These are phyloP conservation scores for Drosophila hawaiiensis DNA, from an alignment of 2,888 invertebrate genomes.

Conservation along the genomic window DNA sequence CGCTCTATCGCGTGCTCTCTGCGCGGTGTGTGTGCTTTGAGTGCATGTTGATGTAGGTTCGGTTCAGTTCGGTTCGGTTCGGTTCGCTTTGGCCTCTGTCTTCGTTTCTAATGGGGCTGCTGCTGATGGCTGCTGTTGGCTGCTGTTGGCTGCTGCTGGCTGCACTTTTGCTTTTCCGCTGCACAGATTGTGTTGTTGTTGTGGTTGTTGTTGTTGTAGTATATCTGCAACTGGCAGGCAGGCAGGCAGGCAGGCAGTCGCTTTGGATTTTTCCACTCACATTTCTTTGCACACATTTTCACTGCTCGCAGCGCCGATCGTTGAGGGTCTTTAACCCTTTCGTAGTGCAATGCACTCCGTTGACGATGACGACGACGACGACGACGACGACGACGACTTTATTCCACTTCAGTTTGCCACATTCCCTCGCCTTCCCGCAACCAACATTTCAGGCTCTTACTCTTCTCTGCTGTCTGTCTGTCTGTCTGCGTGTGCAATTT, in stretches of 20 bases:
- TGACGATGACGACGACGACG: conserved; percentile 41
- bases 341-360: conserved; percentile 80
- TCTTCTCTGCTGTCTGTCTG: conserved; percentile 5
- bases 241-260: conserved; percentile 10
- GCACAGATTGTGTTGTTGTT: conserved; percentile 52
- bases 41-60: conserved; percentile 75
- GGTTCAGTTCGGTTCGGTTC: conserved; percentile 14
- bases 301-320: conserved; percentile 46
- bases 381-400: conserved; percentile 39
- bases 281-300: conserved; percentile 68
- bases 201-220: conserved; percentile 13
- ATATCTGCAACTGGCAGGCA: conserved; percentile 37
- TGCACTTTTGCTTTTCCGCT: conserved; percentile 80
- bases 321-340: conserved; percentile 83
- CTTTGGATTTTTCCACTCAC: conserved; percentile 75
- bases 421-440: conserved; percentile 4
- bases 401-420: conserved; percentile 46
- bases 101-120: conserved; percentile 62
- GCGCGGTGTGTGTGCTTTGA: conserved; percentile 2
- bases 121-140: conserved; percentile 36
- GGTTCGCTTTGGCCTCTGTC: conserved; percentile 59
- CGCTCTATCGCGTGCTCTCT: conserved; percentile 23
- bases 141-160: conserved; percentile 10
- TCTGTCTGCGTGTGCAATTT: conserved; percentile 62
- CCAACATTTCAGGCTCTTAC: conserved; percentile 35